phyloP scores from a whole-genome alignment of 1,140 invertebrate genomes.

The Drosophila baimaii region DNA sequence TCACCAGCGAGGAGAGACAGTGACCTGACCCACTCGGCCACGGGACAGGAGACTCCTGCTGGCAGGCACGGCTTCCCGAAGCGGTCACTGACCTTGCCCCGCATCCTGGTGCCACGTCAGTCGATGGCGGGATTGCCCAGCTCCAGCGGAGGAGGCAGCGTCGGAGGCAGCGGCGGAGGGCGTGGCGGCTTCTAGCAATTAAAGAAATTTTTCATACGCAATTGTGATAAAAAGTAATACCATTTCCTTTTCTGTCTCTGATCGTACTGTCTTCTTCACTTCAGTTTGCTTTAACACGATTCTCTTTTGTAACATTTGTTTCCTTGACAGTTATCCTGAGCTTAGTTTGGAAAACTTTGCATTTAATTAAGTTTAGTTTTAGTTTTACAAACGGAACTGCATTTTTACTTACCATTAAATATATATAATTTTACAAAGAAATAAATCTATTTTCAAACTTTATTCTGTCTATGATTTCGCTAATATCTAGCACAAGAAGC shows the following conservation, averaged over 20 bases:
- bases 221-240: constrained; percentile 83
- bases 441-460: constrained; percentile 35
- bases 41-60: constrained; percentile 4
- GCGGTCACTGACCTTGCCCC: constrained; percentile 73
- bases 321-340: constrained; percentile 56
- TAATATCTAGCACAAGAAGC: constrained; percentile 24
- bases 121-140: constrained; percentile 18
- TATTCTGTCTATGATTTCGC: constrained; percentile 25
- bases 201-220: constrained; percentile 84
- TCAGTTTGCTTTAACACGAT: constrained; percentile 41
- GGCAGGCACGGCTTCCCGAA: constrained; percentile 65
- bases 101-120: constrained; percentile 69
- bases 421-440: constrained; percentile 59
- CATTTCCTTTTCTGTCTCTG: constrained; percentile 27
- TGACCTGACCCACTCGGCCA: neutral
- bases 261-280: constrained; percentile 4
- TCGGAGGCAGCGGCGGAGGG: constrained; percentile 18
- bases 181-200: constrained; percentile 82
- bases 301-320: constrained; percentile 82
- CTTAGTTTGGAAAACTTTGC: constrained; percentile 50
- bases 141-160: constrained; percentile 44
- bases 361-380: constrained; percentile 57
- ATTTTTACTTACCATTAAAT: constrained; percentile 55
- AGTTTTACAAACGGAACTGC: constrained; percentile 55
- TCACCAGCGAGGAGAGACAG: constrained; percentile 2